Conservation (phyloP, 2,797 vertebrate species). For the Sphenopsis melanotis region DNA sequence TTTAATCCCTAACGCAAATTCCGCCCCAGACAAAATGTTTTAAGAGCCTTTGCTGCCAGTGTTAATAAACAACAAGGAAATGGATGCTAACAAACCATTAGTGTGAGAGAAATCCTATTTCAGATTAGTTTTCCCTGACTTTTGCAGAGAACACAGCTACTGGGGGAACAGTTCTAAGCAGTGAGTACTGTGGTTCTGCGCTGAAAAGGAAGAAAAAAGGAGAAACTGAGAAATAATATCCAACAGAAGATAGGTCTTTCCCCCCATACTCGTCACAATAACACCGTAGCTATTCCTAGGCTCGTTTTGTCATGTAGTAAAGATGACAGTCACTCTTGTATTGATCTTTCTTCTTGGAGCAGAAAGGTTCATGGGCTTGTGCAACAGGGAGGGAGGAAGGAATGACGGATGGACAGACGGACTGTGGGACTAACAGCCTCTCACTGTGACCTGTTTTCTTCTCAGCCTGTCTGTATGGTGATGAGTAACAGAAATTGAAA, state of each 20-base stretch:
- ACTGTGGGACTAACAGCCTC: neutral
- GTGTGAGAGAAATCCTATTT: neutral
- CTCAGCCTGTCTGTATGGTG: neutral
- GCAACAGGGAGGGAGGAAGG: conserved; percentile 20
- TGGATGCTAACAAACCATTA: accelerated
- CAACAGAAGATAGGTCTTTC: neutral
- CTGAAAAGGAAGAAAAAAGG: neutral
- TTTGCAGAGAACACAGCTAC: neutral
- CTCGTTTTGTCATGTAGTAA: neutral
- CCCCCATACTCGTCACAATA: accelerated
- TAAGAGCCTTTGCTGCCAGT: neutral
- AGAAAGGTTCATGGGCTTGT: neutral
- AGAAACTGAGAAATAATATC: neutral
- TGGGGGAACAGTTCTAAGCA: neutral
- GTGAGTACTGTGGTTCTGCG: neutral
- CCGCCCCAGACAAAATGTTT: neutral
- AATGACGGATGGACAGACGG: neutral
- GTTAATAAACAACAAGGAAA: neutral
- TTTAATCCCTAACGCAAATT: neutral
- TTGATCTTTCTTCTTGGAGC: neutral
- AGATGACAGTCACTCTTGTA: neutral
- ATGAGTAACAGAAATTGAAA: neutral
- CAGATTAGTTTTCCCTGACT: neutral
- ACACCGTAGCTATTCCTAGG: neutral
- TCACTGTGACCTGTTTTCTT: neutral